phyloP scores from a whole-genome alignment of 2,797 vertebrate genomes.

The Alosa sapidissima region DNA sequence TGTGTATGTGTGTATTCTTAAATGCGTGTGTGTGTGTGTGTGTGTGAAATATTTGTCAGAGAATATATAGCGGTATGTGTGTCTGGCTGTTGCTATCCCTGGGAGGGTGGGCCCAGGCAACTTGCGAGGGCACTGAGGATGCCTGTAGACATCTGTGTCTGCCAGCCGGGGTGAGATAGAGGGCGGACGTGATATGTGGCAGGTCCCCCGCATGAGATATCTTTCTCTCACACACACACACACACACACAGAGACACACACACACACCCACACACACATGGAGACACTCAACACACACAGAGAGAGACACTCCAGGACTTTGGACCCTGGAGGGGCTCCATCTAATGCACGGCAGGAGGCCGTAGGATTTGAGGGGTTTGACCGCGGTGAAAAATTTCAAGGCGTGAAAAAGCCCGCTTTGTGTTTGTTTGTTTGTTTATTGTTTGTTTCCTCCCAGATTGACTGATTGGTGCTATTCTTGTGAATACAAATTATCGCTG shows the following conservation, averaged over 20 bases:
- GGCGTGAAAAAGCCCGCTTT: not conserved
- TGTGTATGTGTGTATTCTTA: not conserved
- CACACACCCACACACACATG: not conserved
- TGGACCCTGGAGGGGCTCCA: not conserved
- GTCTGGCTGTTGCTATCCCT: not conserved
- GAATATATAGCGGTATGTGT: not conserved
- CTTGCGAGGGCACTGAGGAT: slow-evolving; percentile 45
- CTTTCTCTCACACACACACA: not conserved
- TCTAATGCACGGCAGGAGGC: not conserved
- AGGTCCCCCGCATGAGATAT: not conserved
- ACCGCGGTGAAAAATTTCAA: not conserved
- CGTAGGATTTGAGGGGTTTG: not conserved
- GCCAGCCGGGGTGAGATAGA: not conserved
- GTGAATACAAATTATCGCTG: not conserved
- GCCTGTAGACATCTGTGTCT: not conserved
- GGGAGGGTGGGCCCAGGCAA: slow-evolving; percentile 23
- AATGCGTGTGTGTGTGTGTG: not conserved
- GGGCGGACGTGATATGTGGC: not conserved
- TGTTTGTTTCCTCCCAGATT: not conserved
- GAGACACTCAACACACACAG: not conserved
- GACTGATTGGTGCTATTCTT: not conserved
- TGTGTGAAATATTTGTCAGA: not conserved
- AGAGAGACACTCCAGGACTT: not conserved
- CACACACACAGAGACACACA: too few relatives aligned
- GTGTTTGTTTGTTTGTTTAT: not conserved